Conservation (phyloP, 2,797 vertebrate species). For the Sebastes jordani region DNA sequence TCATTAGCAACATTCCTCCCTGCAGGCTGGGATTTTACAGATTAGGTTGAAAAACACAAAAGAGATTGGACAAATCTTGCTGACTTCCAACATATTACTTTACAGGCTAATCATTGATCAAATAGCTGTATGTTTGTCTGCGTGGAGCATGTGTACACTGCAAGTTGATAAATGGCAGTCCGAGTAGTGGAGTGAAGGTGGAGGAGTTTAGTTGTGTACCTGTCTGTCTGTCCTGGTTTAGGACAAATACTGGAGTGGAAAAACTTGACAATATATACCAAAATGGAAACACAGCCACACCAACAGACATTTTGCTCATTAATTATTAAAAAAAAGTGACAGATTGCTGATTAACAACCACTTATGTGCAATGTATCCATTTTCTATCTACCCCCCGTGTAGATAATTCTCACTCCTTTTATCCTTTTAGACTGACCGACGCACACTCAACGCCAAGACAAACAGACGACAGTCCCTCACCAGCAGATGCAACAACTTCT, state of each 20-base stretch:
- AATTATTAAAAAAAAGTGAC: conserved; percentile 1
- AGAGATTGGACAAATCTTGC: conserved; percentile 81
- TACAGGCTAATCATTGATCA: conserved; percentile 81
- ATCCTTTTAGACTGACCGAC: conserved; percentile 10
- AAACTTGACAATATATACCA: not conserved
- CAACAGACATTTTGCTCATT: not conserved
- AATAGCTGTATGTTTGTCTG: conserved; percentile 75
- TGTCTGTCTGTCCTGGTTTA: conserved; percentile 16
- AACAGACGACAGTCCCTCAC: conserved; percentile 33
- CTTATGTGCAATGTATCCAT: not conserved
- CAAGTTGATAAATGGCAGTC: conserved; percentile 64
- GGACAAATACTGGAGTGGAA: not conserved
- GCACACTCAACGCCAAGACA: conserved; percentile 27
- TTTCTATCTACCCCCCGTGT: conserved; percentile 4
- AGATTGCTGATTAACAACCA: conserved; percentile 14
- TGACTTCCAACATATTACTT: conserved; percentile 86
- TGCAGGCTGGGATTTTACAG: conserved; percentile 87
- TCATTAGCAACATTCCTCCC: conserved; percentile 83
- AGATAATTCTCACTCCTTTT: conserved; percentile 34
- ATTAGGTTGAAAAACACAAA: conserved; percentile 86
- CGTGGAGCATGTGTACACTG: conserved; percentile 63
- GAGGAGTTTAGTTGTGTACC: conserved; percentile 29
- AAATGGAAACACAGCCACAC: not conserved
- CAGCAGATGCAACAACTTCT: conserved; percentile 60
- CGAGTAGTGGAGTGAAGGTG: conserved; percentile 41